phyloP scores from a whole-genome alignment of 2,797 vertebrate genomes.

The Sphenopsis melanotis region DNA sequence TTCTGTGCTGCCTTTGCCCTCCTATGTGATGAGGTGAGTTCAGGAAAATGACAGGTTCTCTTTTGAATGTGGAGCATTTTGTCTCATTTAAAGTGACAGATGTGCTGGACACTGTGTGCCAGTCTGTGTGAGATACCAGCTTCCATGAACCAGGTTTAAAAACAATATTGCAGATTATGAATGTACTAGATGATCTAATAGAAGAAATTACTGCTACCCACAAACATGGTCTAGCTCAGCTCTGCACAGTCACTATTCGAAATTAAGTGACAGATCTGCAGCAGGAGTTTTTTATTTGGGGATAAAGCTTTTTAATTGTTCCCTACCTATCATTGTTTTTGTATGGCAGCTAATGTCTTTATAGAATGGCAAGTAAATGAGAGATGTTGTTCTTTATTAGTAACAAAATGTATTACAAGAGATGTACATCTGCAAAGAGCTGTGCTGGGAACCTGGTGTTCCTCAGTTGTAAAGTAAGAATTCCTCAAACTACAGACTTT shows the following conservation, averaged over 20 bases:
- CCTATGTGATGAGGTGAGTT: background rate
- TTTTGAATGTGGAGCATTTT: background rate
- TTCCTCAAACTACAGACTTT: background rate
- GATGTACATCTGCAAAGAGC: background rate
- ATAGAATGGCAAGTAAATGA: background rate
- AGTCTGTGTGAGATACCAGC: background rate
- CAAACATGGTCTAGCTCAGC: background rate
- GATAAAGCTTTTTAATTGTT: slow-evolving; percentile 44
- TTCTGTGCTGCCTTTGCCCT: background rate
- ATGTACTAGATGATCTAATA: slow-evolving; percentile 48
- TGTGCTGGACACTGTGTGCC: background rate
- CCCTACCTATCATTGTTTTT: background rate
- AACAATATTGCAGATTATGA: background rate
- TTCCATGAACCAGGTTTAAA: background rate
- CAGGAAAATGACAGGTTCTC: background rate
- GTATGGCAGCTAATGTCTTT: background rate
- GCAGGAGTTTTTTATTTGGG: background rate
- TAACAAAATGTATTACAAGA: background rate
- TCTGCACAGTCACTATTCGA: background rate
- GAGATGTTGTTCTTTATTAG: background rate
- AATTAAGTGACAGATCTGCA: slow-evolving; percentile 24
- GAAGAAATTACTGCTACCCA: background rate
- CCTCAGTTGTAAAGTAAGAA: background rate
- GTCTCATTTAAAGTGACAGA: background rate
- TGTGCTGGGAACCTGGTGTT: slow-evolving; percentile 3